A percentile compares a stretch with the other conserved stretches of the same genome.
Conservation (phyloP, 2,113 vertebrate genomes). For the Barnardius zonarius region DNA sequence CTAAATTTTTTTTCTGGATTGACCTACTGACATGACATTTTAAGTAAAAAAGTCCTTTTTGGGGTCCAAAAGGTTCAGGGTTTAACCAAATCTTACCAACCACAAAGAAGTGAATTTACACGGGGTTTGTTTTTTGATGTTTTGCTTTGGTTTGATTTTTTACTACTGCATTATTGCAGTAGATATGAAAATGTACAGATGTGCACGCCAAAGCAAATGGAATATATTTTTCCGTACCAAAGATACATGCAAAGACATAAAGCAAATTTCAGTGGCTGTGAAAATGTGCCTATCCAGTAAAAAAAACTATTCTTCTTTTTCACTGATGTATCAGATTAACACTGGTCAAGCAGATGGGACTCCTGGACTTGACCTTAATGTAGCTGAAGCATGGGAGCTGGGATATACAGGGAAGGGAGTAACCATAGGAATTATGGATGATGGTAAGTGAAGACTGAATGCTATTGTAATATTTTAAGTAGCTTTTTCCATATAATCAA, state of each 20-base stretch:
- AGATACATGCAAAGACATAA: not conserved
- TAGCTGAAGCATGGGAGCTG: conserved; percentile 96
- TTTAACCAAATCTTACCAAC: not conserved
- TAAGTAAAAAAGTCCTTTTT: not conserved
- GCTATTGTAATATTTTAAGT: not conserved
- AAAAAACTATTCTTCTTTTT: conserved; percentile 55
- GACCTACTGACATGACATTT: not conserved
- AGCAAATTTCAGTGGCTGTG: not conserved
- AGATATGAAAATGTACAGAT: not conserved
- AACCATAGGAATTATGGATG: conserved; percentile 98
- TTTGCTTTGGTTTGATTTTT: not conserved
- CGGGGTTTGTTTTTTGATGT: not conserved
- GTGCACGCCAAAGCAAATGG: not conserved
- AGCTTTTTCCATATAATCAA: not conserved
- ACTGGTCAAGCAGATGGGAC: conserved; percentile 98
- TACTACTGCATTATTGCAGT: not conserved
- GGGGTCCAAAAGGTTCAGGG: not conserved
- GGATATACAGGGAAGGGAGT: conserved; percentile 97
- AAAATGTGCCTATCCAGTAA: not conserved
- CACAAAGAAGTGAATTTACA: not conserved
- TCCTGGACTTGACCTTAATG: conserved; percentile 95
- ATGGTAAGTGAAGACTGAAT: conserved; percentile 80
- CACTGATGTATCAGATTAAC: conserved; percentile 87
- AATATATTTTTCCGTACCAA: not conserved
- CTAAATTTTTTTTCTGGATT: not conserved